Evolutionary conservation across 1,140 invertebrate species (phyloP).

Genomic region (Idris sp.): DNA sequence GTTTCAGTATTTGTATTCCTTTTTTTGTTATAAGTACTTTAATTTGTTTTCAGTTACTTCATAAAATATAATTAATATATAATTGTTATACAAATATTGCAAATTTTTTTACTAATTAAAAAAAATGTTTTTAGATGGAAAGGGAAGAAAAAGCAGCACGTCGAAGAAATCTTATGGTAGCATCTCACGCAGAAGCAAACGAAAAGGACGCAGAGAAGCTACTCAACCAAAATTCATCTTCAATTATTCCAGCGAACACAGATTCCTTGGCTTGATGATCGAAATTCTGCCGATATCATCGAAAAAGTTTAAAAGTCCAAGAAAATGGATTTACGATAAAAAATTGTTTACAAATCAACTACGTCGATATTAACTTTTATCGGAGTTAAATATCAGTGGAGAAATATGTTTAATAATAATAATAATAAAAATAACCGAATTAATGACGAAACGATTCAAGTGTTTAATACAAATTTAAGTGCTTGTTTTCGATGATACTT

Average conservation of each 20-base stretch:
- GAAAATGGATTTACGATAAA: conserved; percentile 17
- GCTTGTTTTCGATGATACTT: conserved; percentile 54
- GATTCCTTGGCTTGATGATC: conserved; percentile 65
- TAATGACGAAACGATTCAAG: conserved; percentile 16
- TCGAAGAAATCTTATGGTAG: conserved; percentile 67
- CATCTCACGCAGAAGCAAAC: conserved; percentile 61
- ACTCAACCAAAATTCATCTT: conserved; percentile 64
- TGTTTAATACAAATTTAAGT: conserved; percentile 17
- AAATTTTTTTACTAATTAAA: too few relatives aligned
- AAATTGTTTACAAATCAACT: conserved; percentile 24
- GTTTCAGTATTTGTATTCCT: too few relatives aligned
- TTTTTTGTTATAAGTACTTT: too few relatives aligned
- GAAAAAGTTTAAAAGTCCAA: conserved; percentile 7
- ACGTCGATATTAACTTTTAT: conserved; percentile 4
- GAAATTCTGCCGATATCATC: conserved; percentile 27
- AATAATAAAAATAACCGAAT: conserved; percentile 14
- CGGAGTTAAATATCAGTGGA: conserved; percentile 1
- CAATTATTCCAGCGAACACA: conserved; percentile 67
- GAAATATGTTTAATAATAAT: too few relatives aligned
- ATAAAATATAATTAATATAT: too few relatives aligned
- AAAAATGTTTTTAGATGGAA: conserved; percentile 69
- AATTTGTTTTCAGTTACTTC: too few relatives aligned
- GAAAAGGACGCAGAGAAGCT: conserved; percentile 72
- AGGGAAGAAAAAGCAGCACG: conserved; percentile 76
- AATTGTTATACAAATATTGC: too few relatives aligned